phyloP scores from a whole-genome alignment of 2,797 vertebrate genomes.

The Clangula hyemalis region DNA sequence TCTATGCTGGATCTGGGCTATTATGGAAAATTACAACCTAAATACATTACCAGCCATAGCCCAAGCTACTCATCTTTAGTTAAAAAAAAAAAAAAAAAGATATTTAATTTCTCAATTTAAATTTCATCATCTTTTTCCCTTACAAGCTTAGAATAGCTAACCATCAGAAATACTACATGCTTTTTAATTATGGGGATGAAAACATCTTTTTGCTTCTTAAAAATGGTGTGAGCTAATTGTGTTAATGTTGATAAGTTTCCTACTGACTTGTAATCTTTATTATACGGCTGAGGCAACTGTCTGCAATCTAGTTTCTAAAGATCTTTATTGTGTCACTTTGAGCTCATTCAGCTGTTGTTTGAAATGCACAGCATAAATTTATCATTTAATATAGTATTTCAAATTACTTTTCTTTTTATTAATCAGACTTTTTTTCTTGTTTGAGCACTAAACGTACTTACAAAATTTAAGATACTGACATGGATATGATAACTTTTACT shows the following conservation, averaged over 20 bases:
- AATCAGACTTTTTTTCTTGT: not conserved
- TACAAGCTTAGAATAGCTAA: not conserved
- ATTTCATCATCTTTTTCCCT: not conserved
- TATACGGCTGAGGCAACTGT: constrained; percentile 24
- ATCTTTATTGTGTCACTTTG: constrained; percentile 11
- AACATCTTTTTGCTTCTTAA: constrained; percentile 3
- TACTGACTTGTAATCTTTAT: constrained; percentile 3
- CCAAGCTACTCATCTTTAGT: not conserved
- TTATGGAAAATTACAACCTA: constrained; percentile 28
- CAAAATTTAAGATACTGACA: not conserved
- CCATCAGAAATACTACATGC: not conserved
- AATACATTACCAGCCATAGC: not conserved
- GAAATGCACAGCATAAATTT: not conserved
- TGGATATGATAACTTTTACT: not conserved
- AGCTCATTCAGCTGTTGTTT: constrained; percentile 32
- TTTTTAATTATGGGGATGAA: constrained; percentile 6
- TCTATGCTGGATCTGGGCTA: constrained; percentile 1
- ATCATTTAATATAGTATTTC: not conserved
- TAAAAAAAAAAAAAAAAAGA: not conserved
- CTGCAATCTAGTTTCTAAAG: not conserved
- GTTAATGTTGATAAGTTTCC: not conserved
- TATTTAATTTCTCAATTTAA: not conserved
- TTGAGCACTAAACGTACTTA: not conserved
- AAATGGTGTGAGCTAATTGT: not conserved
- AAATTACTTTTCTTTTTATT: not conserved